Percentiles rank a stretch among this genome's conserved stretches.
Conservation (phyloP, 2,888 invertebrate species). For the Pristionchus japonicus region DNA sequence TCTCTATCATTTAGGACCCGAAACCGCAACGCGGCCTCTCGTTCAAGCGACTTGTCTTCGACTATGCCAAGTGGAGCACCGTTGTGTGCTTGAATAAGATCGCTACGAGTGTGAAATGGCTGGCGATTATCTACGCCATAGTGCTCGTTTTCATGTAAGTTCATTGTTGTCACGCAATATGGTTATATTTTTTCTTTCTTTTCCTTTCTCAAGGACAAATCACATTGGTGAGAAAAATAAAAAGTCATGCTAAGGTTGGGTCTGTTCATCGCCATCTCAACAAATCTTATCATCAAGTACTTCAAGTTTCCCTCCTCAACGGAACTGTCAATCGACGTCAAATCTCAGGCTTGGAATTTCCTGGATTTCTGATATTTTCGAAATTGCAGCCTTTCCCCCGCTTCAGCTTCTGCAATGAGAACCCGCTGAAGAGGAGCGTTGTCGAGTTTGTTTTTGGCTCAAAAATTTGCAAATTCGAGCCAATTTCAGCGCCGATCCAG, state of each 20-base stretch:
- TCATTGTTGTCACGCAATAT: neutral
- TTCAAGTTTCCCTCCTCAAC: neutral
- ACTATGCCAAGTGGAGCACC: slow-evolving; percentile 11
- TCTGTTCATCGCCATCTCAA: slow-evolving; percentile 16
- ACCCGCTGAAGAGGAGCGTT: slow-evolving; percentile 1
- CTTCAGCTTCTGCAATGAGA: slow-evolving; percentile 30
- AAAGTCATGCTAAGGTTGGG: neutral
- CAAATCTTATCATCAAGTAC: neutral
- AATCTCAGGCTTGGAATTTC: neutral
- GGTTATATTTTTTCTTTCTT: neutral
- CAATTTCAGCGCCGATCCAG: neutral
- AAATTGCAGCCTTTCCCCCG: slow-evolving; percentile 1
- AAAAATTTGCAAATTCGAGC: neutral
- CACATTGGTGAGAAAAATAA: neutral
- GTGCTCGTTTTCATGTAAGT: neutral
- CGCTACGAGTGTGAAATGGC: neutral
- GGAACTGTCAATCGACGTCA: neutral
- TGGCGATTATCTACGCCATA: neutral
- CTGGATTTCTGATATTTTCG: neutral
- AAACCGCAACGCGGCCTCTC: neutral
- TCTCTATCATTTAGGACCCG: too few relatives aligned
- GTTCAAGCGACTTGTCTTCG: neutral
- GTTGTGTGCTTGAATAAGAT: slow-evolving; percentile 29
- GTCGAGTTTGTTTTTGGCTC: neutral
- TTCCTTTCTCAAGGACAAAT: too few relatives aligned